These are phyloP conservation scores for Lethenteron camtschaticum DNA, from an alignment of 2,113 vertebrate genomes.

Conservation along the genomic window DNA sequence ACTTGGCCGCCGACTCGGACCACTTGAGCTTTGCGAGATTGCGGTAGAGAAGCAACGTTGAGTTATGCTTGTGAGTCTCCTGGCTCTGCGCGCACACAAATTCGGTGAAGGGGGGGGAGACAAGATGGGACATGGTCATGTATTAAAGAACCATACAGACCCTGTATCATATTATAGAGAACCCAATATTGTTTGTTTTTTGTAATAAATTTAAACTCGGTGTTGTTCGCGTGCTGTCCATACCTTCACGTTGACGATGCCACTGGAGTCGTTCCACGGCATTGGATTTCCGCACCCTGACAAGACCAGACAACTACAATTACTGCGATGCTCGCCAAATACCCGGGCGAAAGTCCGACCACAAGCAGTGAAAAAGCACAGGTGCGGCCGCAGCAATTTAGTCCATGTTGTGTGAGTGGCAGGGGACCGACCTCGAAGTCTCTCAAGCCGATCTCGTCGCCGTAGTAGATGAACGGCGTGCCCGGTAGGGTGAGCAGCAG, in stretches of 20 bases:
- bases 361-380: neutral
- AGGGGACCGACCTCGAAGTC: slow-evolving; percentile 15
- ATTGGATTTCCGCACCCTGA: neutral
- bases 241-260: neutral
- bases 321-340: neutral
- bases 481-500: slow-evolving; percentile 33
- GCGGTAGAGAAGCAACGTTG: neutral
- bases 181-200: neutral
- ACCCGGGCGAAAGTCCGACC: neutral
- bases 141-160: neutral
- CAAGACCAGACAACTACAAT: neutral
- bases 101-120: neutral
- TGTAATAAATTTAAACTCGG: neutral
- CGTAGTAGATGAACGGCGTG: slow-evolving; percentile 21
- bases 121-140: neutral
- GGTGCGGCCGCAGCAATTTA: neutral
- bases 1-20: slow-evolving; percentile 3
- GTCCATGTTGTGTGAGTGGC: no score
- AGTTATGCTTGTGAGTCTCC: neutral
- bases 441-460: slow-evolving; percentile 15
- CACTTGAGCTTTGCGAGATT: slow-evolving; percentile 1
- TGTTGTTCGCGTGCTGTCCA: neutral
- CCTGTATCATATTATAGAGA: neutral
- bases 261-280: neutral
- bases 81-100: neutral